These are phyloP conservation scores for Pristionchus japonicus DNA, from an alignment of 2,888 invertebrate genomes.

Conservation along the genomic window DNA sequence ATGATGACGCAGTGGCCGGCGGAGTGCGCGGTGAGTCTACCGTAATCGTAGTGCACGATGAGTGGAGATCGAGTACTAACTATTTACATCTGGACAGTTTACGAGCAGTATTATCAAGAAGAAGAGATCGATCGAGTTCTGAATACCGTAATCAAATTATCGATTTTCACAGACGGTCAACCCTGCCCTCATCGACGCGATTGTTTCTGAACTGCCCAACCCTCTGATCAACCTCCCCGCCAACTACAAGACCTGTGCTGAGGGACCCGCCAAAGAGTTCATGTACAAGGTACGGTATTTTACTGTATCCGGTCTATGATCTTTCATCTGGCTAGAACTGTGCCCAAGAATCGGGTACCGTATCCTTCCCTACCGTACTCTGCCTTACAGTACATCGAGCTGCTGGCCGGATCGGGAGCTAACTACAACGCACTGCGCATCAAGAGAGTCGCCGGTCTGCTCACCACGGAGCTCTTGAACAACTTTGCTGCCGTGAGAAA, in stretches of 20 bases:
- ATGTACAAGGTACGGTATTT: background rate
- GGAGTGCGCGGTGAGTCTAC: background rate
- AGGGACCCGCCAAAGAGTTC: background rate
- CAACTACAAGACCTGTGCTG: background rate
- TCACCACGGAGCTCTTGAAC: background rate
- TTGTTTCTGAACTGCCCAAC: background rate
- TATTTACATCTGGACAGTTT: too few species aligned
- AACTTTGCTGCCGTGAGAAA: too few species aligned
- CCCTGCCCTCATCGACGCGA: background rate
- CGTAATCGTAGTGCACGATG: too few species aligned
- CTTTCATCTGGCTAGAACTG: too few species aligned
- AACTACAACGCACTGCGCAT: background rate
- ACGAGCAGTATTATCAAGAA: too few species aligned
- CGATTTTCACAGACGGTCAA: background rate
- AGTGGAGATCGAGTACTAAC: too few species aligned
- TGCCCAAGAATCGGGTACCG: too few species aligned
- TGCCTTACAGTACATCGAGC: conserved; percentile 1
- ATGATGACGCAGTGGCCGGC: background rate
- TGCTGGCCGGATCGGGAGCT: background rate
- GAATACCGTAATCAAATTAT: too few species aligned
- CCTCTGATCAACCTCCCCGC: background rate
- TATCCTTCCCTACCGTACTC: background rate
- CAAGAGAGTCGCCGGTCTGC: background rate
- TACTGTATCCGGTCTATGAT: background rate
- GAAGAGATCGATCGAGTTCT: too few species aligned